phyloP scores from a whole-genome alignment of 2,888 invertebrate species.

The Nemurella pictetii region DNA sequence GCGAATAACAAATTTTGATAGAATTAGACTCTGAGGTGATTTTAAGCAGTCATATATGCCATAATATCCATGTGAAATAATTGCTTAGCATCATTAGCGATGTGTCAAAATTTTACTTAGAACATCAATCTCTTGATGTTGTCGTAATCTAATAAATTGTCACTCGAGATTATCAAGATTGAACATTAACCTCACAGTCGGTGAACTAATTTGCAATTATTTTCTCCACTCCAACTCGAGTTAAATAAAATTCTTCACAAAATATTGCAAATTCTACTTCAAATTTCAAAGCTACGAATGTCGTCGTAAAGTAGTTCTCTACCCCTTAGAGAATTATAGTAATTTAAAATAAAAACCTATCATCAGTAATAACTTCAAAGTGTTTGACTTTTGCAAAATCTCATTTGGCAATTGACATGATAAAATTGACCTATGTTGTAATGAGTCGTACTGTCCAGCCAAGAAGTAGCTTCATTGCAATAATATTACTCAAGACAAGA shows the following conservation, averaged over 20 bases:
- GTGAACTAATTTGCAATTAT: not conserved
- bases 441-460: not conserved
- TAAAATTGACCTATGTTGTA: not conserved
- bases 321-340: not conserved
- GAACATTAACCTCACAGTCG: not conserved
- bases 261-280: not conserved
- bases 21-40: not conserved
- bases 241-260: not conserved
- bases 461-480: not conserved
- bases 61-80: not conserved
- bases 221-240: not conserved
- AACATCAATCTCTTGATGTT: not conserved
- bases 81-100: not conserved
- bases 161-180: not conserved
- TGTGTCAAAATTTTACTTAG: not conserved
- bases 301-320: not conserved
- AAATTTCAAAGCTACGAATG: not conserved
- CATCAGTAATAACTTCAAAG: not conserved
- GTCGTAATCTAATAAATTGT: not conserved
- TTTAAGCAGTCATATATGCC: not conserved
- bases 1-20: not conserved
- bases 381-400: not conserved
- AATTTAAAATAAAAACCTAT: not conserved
- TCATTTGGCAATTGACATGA: not conserved
- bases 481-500: not conserved